Evolutionary conservation across 2,888 invertebrate genomes (phyloP).

Genomic region (Mythimna albipuncta): DNA sequence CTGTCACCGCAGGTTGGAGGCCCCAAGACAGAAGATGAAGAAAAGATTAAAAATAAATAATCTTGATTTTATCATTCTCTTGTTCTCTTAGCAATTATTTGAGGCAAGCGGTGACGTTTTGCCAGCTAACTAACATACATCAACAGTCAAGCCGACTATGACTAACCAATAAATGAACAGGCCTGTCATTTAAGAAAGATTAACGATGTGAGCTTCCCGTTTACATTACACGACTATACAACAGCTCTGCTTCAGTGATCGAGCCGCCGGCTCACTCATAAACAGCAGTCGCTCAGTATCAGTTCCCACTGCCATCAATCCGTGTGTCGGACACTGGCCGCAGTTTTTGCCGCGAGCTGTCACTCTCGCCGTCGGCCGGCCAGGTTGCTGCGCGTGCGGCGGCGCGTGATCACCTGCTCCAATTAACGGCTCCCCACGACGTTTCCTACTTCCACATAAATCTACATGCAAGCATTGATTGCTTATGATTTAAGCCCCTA

Average conservation of each 20-base stretch:
- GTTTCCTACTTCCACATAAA: conserved; percentile 57
- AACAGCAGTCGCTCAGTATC: not conserved
- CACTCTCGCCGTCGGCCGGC: conserved; percentile 17
- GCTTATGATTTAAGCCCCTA: not conserved
- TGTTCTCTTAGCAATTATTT: too few relatives aligned
- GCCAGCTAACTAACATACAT: too few relatives aligned
- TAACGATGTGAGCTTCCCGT: not conserved
- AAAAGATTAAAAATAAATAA: too few relatives aligned
- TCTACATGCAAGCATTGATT: conserved; percentile 19
- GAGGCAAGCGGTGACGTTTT: too few relatives aligned
- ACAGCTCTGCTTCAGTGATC: not conserved
- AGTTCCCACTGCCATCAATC: conserved; percentile 27
- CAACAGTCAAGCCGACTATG: too few relatives aligned
- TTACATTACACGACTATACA: not conserved
- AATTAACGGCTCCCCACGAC: conserved; percentile 42
- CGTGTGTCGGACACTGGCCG: conserved; percentile 3
- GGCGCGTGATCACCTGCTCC: conserved; percentile 30
- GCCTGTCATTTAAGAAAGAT: not conserved
- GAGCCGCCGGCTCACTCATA: conserved; percentile 1
- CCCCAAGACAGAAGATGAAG: too few relatives aligned
- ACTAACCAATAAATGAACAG: too few relatives aligned
- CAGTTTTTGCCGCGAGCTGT: conserved; percentile 32
- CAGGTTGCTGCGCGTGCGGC: not conserved
- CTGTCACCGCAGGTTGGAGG: too few relatives aligned
- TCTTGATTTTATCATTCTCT: too few relatives aligned